Conservation (phyloP, 2,797 vertebrate species). For the Staurois parvus region DNA sequence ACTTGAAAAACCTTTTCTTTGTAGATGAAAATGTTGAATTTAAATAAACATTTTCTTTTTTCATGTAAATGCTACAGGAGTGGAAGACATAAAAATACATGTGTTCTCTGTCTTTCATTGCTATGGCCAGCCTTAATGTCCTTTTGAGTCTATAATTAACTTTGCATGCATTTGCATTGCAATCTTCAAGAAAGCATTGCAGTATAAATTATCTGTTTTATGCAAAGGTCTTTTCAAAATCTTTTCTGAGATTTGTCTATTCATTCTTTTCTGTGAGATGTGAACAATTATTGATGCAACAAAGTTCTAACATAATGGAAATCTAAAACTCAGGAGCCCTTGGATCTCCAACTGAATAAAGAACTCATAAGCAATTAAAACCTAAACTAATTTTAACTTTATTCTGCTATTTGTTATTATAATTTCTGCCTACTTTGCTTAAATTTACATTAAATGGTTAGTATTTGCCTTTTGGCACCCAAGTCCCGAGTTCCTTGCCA, state of each 20-base stretch:
- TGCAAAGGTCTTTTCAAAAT: slow-evolving; percentile 5
- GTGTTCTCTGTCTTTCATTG: neutral
- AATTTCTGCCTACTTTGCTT: neutral
- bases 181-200: slow-evolving; percentile 2
- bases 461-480: too few relatives aligned
- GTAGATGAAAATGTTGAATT: neutral
- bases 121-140: neutral
- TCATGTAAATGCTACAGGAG: slow-evolving; percentile 19
- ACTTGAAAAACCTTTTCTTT: neutral
- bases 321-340: neutral
- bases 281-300: slow-evolving; percentile 13
- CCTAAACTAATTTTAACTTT: neutral
- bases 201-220: slow-evolving; percentile 21
- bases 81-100: slow-evolving; percentile 11
- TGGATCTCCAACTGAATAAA: neutral
- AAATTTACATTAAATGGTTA: too few relatives aligned
- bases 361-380: neutral
- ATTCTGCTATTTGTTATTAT: neutral
- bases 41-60: slow-evolving; percentile 14
- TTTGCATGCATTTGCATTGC: slow-evolving; percentile 37
- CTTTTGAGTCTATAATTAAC: slow-evolving; percentile 26
- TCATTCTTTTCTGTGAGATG: slow-evolving; percentile 7
- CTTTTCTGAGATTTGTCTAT: neutral
- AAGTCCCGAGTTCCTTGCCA: too few relatives aligned
- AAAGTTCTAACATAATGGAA: slow-evolving; percentile 9